Evolutionary conservation across 2,797 vertebrate species (phyloP).

Genomic region (Galaxias olidus): DNA sequence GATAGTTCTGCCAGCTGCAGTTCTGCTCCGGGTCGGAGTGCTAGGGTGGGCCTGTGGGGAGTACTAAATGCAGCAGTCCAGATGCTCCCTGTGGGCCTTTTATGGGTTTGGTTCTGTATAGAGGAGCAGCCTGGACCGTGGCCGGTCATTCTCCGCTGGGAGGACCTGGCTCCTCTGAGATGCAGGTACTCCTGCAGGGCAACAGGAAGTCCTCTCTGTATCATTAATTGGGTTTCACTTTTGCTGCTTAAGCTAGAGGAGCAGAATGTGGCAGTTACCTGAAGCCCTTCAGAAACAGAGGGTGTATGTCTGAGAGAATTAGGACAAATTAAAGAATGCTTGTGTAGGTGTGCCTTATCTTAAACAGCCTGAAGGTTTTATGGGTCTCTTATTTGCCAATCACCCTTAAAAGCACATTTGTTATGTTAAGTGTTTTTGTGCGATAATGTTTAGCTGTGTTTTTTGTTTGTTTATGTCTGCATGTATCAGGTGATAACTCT

Average conservation of each 20-base stretch:
- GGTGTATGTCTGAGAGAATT: neutral
- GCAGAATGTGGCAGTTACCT: slow-evolving; percentile 32
- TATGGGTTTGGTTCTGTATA: slow-evolving; percentile 18
- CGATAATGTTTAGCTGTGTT: too few species aligned
- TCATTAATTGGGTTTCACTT: slow-evolving; percentile 60
- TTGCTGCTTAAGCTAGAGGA: slow-evolving; percentile 41
- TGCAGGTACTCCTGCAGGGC: slow-evolving; percentile 29
- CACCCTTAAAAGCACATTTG: too few species aligned
- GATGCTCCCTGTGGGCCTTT: slow-evolving; percentile 18
- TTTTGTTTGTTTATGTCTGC: neutral
- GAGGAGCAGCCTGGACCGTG: slow-evolving; percentile 13
- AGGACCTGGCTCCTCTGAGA: slow-evolving; percentile 30
- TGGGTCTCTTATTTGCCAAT: too few species aligned
- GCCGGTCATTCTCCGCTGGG: slow-evolving; percentile 21
- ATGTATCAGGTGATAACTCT: neutral
- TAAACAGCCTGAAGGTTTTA: too few species aligned
- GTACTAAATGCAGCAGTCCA: slow-evolving; percentile 15
- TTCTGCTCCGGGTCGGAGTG: slow-evolving; percentile 1
- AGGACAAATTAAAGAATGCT: neutral
- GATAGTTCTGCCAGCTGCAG: slow-evolving; percentile 6
- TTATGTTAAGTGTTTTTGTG: too few species aligned
- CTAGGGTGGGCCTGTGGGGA: neutral
- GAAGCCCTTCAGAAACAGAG: neutral
- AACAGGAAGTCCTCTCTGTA: slow-evolving; percentile 50
- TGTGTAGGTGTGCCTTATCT: too few species aligned